Base-by-base conservation (phyloP, 2,888 invertebrate genomes). In the Rhogogaster chlorosoma region DNA sequence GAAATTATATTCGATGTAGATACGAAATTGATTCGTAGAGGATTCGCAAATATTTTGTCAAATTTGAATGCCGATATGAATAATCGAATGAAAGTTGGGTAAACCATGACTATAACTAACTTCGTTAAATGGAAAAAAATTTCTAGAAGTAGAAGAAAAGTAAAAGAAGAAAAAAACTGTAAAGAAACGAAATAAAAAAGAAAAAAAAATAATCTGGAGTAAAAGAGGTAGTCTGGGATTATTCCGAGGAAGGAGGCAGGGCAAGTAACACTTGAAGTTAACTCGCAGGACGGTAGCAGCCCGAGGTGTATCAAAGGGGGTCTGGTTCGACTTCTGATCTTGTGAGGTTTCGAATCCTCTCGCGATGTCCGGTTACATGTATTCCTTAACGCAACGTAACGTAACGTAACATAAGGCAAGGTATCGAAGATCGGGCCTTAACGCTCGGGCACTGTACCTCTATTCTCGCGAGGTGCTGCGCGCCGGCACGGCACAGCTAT, bases 301-400 rank as follows among this genome's bases (percentile, higher is more conserved):
- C 61, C 26, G 26, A 61, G 61, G 61, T 61, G 61, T 61, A 61
- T 26, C 61, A 26, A 61, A 61, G 61, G 61, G 53, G 61, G 61
- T 61, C 61, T 26, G 61, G 22, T 32, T 67, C 67, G 29, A 67
- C 29, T 67, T 67, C 32, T 67, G 67, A 67, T 67, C 67, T 67
- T 32, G 26, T 32, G 15, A 22, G 22, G 22, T 29, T n/a, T 90
- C 86, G 89, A 89, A 90, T 88, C 88, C 89, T 87, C 88, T 88
- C 87, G 88, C 87, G 88, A 88, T 87, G 89, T 88, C 89, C 89
- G 86, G 75, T 75, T 73, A 12, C n/a, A n/a, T n/a, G n/a, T 73
- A n/a, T 84, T 77, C 22, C 12, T 53, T 84, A 26, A 70, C 32
- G 70, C 3, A 32, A 29, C 67, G 32, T 29, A 18, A 32, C 26